Base-by-base conservation (phyloP, 2,888 invertebrate genomes). In the Conchocele bisecta region DNA sequence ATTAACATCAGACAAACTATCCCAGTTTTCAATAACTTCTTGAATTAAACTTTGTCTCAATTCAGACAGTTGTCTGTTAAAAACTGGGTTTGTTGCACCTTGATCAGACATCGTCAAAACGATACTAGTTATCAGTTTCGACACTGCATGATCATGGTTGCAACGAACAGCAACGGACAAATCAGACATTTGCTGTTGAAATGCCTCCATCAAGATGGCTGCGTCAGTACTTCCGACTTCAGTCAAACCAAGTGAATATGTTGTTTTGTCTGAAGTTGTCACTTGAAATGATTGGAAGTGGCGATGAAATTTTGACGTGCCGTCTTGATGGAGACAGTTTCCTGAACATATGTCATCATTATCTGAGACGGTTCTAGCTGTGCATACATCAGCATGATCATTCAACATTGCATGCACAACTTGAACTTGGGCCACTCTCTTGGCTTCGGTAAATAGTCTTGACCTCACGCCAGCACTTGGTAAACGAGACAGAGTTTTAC, bases 221-320 rank as follows among this genome's bases (percentile, higher is more conserved):
- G 61, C 56, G 61, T 68, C 56, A 17, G 42, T 51, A 37, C 42
- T 28, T 11, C 24, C 68, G 22, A 61, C 46, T 37, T 69, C 63
- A 15, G 20, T 1, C 29, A 73, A 15, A 24, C 73, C 63, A n/a
- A 37, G 15, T 7, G 64, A 60, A 6, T 48, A 28, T n/a, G 65
- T 51, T 35, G n/a, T 28, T 5, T 57, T 51, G 9, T 57, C 59
- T 41, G 54, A 15, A 9, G 53, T 61, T 33, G 68, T 64, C 1
- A 68, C 13, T 35, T 68, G 73, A 50, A 59, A 73, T 13, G 54
- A 53, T 33, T 68, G 64, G 59, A 63, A 74, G 46, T 74, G 74
- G 13, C 37, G 9, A 50, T 73, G 74, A 37, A 51, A 51, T 50
- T 74, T 64, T 5, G 60, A 65, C 6, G 73, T 67, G 6, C 54